Percentiles rank a stretch among this genome's conserved stretches.
Evolutionary conservation across 1,140 invertebrate species (phyloP).

Genomic region (Eciton burchellii): DNA sequence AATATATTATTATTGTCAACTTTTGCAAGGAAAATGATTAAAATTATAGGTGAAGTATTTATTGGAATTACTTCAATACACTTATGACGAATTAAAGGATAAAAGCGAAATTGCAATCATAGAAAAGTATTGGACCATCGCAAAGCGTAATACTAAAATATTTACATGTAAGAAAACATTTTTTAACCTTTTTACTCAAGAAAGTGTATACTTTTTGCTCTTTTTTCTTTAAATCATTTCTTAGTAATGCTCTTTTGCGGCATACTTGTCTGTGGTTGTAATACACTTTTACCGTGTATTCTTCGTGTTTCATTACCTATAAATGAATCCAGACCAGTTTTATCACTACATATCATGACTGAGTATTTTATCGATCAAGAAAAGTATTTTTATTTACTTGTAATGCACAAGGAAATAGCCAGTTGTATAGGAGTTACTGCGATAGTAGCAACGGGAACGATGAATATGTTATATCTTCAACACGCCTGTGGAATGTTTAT

Average conservation of each 20-base stretch:
- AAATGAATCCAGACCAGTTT: not conserved
- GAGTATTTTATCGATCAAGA: conserved; percentile 24
- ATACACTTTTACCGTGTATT: conserved; percentile 10
- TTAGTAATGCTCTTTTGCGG: not conserved
- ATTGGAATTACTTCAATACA: conserved; percentile 17
- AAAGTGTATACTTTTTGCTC: no score
- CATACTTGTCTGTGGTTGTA: not conserved
- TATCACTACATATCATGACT: not conserved
- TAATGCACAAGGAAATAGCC: not conserved
- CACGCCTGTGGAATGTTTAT: conserved; percentile 38
- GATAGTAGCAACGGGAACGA: not conserved
- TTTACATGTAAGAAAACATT: conserved; percentile 22
- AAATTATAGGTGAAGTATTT: conserved; percentile 30
- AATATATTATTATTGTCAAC: not conserved
- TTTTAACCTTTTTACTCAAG: not conserved
- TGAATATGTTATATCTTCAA: not conserved
- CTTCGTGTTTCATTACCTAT: not conserved
- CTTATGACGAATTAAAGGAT: conserved; percentile 22
- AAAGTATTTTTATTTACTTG: conserved; percentile 36
- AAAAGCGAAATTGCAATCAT: conserved; percentile 27
- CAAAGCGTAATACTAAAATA: conserved; percentile 6
- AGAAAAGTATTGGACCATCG: conserved; percentile 26
- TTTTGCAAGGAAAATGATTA: not conserved
- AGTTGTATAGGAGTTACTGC: not conserved
- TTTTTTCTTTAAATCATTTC: not conserved